Conservation (phyloP, 2,888 invertebrate genomes). For the Cryptosula pallasiana region DNA sequence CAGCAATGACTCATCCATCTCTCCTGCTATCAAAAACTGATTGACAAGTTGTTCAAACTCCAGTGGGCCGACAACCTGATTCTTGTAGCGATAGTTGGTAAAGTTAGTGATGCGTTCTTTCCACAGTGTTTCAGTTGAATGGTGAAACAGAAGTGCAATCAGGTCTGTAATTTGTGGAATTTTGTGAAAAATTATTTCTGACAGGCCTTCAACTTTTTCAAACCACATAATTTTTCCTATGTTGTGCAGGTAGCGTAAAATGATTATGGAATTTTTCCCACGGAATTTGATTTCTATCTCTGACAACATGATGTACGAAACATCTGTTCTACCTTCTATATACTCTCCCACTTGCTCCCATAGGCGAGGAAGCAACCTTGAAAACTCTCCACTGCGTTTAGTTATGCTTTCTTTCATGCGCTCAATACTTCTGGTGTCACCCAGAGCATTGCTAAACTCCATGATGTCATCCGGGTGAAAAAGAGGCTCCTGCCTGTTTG, state of each 20-base stretch:
- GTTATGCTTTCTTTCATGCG: too few relatives aligned
- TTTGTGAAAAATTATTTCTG: not conserved
- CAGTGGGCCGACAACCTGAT: not conserved
- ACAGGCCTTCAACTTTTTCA: not conserved
- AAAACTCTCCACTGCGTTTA: too few relatives aligned
- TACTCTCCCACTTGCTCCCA: too few relatives aligned
- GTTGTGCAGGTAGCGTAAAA: not conserved
- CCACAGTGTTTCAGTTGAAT: not conserved
- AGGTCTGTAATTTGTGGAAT: not conserved
- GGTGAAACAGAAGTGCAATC: not conserved
- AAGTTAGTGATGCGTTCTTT: not conserved
- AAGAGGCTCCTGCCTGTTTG: too few relatives aligned
- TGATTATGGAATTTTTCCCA: too few relatives aligned
- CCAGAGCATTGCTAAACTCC: too few relatives aligned
- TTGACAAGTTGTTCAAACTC: not conserved
- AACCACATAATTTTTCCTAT: not conserved
- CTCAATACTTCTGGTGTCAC: too few relatives aligned
- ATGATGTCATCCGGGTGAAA: too few relatives aligned
- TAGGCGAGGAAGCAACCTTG: too few relatives aligned
- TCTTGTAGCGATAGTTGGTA: not conserved
- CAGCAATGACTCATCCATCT: not conserved
- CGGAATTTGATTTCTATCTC: too few relatives aligned
- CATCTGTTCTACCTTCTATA: too few relatives aligned
- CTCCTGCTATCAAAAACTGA: not conserved
- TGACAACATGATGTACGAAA: too few relatives aligned